phyloP scores from a whole-genome alignment of 2,888 invertebrate genomes.

The Drosophila paramelanica region DNA sequence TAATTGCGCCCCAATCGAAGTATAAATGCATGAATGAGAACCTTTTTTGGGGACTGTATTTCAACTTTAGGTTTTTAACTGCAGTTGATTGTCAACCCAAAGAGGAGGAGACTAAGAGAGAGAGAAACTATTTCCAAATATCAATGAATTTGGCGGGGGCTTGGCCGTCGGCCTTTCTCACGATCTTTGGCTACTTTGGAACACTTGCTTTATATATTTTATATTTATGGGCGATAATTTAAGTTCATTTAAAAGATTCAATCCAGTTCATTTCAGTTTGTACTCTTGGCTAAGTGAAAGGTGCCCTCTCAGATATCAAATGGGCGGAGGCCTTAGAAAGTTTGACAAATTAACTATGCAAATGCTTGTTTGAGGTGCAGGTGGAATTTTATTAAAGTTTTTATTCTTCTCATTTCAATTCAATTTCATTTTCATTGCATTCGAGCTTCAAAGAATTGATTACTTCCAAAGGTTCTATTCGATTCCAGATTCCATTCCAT shows the following conservation, averaged over 20 bases:
- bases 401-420: too few relatives aligned
- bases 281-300: slow-evolving; percentile 39
- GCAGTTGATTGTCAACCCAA: slow-evolving; percentile 42
- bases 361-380: slow-evolving; percentile 11
- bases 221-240: slow-evolving; percentile 67
- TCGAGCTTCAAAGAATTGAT: too few relatives aligned
- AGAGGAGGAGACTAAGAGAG: not conserved
- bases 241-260: slow-evolving; percentile 37
- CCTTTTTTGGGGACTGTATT: slow-evolving; percentile 11
- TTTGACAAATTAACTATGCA: slow-evolving; percentile 31
- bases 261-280: slow-evolving; percentile 37
- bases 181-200: slow-evolving; percentile 51
- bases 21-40: slow-evolving; percentile 50
- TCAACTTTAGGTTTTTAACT: slow-evolving; percentile 12
- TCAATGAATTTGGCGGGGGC: slow-evolving; percentile 26
- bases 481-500: too few relatives aligned
- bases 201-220: slow-evolving; percentile 55
- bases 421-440: too few relatives aligned
- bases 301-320: slow-evolving; percentile 18
- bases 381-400: not conserved
- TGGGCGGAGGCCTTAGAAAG: slow-evolving; percentile 38
- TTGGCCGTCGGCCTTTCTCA: slow-evolving; percentile 52
- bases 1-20: slow-evolving; percentile 27
- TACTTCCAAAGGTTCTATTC: too few relatives aligned
- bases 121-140: slow-evolving; percentile 14